phyloP scores from a whole-genome alignment of 2,888 invertebrate species.

The Sericinus montela region DNA sequence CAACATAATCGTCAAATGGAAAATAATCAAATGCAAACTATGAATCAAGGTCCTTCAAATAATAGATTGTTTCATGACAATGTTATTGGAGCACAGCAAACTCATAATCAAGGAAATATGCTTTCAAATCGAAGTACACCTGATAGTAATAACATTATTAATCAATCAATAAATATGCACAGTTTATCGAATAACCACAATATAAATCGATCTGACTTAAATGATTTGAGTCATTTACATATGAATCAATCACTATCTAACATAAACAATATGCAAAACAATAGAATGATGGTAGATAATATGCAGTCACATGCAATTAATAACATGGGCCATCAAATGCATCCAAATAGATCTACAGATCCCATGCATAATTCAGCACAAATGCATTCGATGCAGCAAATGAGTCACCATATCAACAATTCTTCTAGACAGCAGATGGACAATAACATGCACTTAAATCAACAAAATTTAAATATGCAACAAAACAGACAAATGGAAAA shows the following conservation, averaged over 20 bases:
- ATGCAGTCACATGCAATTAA: slow-evolving; percentile 63
- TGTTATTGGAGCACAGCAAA: slow-evolving; percentile 50
- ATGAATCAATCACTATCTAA: slow-evolving; percentile 61
- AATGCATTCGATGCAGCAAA: slow-evolving; percentile 66
- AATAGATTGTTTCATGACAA: slow-evolving; percentile 64
- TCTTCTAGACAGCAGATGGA: slow-evolving; percentile 56
- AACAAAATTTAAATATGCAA: slow-evolving; percentile 59
- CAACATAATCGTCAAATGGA: slow-evolving; percentile 64
- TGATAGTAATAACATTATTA: slow-evolving; percentile 56
- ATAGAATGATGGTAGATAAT: slow-evolving; percentile 68
- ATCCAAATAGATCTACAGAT: slow-evolving; percentile 63
- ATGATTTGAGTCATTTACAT: slow-evolving; percentile 67
- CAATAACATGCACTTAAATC: slow-evolving; percentile 63
- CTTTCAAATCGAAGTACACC: slow-evolving; percentile 58
- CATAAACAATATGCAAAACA: slow-evolving; percentile 63
- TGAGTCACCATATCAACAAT: slow-evolving; percentile 62
- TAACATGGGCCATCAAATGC: slow-evolving; percentile 62
- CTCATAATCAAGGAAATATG: slow-evolving; percentile 54
- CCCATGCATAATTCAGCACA: slow-evolving; percentile 64
- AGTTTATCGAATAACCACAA: slow-evolving; percentile 53
- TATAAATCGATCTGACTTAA: slow-evolving; percentile 55
- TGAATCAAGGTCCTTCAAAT: slow-evolving; percentile 47
- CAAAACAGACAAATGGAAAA: slow-evolving; percentile 67
- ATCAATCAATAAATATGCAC: slow-evolving; percentile 66
- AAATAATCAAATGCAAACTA: slow-evolving; percentile 57